Evolutionary conservation across 2,113 vertebrate species (phyloP), one percentile per base, ranked within the genome.

Genomic region (Cinclus mexicanus): DNA sequence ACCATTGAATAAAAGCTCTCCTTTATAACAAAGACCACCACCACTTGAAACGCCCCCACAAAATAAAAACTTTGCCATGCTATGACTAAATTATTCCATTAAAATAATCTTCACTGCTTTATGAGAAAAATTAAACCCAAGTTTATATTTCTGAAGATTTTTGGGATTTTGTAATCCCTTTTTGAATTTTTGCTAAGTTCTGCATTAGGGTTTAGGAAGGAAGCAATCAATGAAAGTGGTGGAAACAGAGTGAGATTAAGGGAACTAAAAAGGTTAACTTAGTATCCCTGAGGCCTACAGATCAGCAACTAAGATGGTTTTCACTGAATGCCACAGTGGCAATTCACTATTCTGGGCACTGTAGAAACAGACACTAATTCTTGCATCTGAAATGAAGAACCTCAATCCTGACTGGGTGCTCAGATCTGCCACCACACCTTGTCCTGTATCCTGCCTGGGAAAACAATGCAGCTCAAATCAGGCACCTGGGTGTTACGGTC

Each of bases 11-110:
- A 78, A 86, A 87, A 75, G 10, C 0, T 78, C 6, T 64, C 12
- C 1, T 78, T 87, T 82, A 31, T 37, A 89, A 60, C 41, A 39
- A 85, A 10, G 6, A 33, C 11, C 6, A 33, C 11, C 8, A 23
- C 2, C 5, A 16, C 7, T 8, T 3, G 7, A 8, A n/a, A 29
- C 9, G 9, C 0, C 3, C 10, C 9, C 10, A 10, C 49, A 60
- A 83, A 86, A 25, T 9, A 64, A 88, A 86, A 75, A 5, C 3
- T 22, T 80, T 41, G 8, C 13, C 37, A 31, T 33, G 8, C 1
- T 39, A 8, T 53, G 39, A 61, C 11, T 77, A 56, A 61, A 35
- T 53, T 49, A 14, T 80, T 85, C 17, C 42, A 18, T 59, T 81
- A 39, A 86, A 88, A 61, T 50, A 74, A 37, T 56, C 10, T 59